Conservation (phyloP, 2,888 invertebrate genomes). For the Drosophila nr. perissopoda region DNA sequence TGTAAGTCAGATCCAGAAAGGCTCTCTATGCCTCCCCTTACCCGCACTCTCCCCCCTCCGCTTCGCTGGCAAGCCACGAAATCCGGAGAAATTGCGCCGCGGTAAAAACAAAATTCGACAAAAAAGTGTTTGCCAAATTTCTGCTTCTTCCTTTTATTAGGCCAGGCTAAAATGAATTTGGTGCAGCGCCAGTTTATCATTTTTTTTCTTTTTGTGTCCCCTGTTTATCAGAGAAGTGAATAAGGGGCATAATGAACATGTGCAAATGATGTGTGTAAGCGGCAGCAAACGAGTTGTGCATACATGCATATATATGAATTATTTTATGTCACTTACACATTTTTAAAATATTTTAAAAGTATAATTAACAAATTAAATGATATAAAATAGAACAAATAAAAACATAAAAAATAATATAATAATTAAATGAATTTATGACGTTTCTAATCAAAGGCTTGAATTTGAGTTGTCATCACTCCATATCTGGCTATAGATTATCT, state of each 20-base stretch:
- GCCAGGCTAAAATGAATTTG: conserved; percentile 40
- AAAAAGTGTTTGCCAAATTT: conserved; percentile 34
- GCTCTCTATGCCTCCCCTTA: neutral
- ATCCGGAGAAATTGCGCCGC: conserved; percentile 1
- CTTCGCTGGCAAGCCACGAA: neutral
- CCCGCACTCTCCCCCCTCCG: no score
- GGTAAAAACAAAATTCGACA: conserved; percentile 20
- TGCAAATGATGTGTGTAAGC: neutral
- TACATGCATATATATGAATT: no score
- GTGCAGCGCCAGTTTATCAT: conserved; percentile 12
- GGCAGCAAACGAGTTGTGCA: neutral
- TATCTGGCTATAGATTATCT: conserved; percentile 2
- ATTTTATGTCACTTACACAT: no score
- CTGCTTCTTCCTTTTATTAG: neutral
- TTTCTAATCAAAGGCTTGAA: neutral
- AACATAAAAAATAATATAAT: no score
- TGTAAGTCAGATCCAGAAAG: conserved; percentile 9
- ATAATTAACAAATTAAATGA: no score
- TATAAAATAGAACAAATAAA: no score
- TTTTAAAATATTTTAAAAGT: no score
- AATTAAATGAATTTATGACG: no score
- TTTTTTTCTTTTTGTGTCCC: neutral
- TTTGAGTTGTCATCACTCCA: neutral
- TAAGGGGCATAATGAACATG: neutral
- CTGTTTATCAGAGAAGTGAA: neutral